Percentiles rank a stretch among this genome's conserved stretches.
These are phyloP conservation scores for Eremophila alpestris DNA, from an alignment of 2,797 vertebrate genomes.

Conservation along the genomic window DNA sequence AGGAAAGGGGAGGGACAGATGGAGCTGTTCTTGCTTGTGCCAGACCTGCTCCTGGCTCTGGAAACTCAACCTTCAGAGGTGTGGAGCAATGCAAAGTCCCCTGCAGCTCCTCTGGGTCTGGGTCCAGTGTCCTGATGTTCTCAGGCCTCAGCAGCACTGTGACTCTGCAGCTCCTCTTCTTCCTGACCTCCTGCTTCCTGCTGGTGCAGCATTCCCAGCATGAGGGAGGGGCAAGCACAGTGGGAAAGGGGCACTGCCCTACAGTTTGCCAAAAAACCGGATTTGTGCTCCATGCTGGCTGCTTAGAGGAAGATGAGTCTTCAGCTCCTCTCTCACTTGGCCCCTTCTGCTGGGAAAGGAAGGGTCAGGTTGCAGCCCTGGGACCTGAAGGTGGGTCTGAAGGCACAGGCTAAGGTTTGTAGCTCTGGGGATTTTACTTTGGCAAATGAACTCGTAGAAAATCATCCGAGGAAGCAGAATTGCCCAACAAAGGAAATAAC, in stretches of 20 bases:
- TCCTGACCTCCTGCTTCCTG: not conserved
- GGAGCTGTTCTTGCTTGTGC: not conserved
- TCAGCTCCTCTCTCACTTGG: not conserved
- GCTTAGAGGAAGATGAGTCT: not conserved
- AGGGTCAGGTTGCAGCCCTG: not conserved
- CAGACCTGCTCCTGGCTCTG: not conserved
- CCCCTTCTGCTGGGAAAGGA: not conserved
- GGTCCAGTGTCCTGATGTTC: not conserved
- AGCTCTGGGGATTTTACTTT: not conserved
- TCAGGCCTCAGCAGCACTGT: not conserved
- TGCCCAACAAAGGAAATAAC: slow-evolving; percentile 24
- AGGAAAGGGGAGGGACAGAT: not conserved
- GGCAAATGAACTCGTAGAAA: not conserved
- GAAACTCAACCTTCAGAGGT: not conserved
- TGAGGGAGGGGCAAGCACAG: not conserved
- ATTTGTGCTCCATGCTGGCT: not conserved
- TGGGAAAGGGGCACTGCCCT: not conserved
- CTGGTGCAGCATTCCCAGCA: not conserved
- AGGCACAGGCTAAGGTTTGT: not conserved
- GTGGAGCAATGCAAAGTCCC: not conserved
- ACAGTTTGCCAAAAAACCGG: not conserved
- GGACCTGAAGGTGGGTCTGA: not conserved
- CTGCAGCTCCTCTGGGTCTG: not conserved
- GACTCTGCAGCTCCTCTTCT: not conserved
- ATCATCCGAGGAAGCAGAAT: not conserved